Base-by-base conservation (phyloP, 2,113 vertebrate genomes). In the Rissa tridactyla region DNA sequence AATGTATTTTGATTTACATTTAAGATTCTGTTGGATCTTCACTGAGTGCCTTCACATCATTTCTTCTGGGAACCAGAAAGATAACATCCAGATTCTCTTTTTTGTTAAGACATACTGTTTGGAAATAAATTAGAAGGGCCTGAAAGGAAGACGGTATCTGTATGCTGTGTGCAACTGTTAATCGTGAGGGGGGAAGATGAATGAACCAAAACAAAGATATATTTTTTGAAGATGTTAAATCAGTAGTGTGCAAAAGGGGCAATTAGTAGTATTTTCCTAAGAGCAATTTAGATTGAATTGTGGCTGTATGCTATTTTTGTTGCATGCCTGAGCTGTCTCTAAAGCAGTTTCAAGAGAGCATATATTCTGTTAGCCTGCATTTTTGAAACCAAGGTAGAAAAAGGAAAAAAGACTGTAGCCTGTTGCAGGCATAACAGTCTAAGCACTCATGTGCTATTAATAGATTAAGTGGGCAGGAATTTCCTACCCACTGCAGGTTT, bases 181-280 rank as follows among this genome's bases (percentile, higher is more conserved):
- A 89, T 82, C 1, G 22, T 88, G 82, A 95, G 92, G 79, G 42
- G 32, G 38, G 68, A 96, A 88, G 94, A 92, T 89, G 94, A 96
- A 94, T 94, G 78, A 97, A 96, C 49, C 52, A 95, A 95, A 97
- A 85, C 70, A 95, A 96, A 97, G 92, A 92, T 88, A 69, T 81
- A 91, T 91, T 91, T 95, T 97, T 92, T 92, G 83, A 95, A 90
- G 83, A 87, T 89, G 88, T 91, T 88, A 92, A 86, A 95, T 93
- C 82, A 58, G 71, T 95, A 95, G 84, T 77, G 88, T 96, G 95
- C 84, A 96, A 95, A 92, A 96, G 86, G 78, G 68, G 82, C 86
- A 94, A 97, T 97, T 97, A 96, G 84, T 96, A 95, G 89, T 95
- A 97, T 97, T 96, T 97, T 97, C 83, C 71, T 94, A 94, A 88